Evolutionary conservation across 1,140 invertebrate species (phyloP), one percentile per base, ranked within the genome.

Genomic region (Antheraea mylitta): DNA sequence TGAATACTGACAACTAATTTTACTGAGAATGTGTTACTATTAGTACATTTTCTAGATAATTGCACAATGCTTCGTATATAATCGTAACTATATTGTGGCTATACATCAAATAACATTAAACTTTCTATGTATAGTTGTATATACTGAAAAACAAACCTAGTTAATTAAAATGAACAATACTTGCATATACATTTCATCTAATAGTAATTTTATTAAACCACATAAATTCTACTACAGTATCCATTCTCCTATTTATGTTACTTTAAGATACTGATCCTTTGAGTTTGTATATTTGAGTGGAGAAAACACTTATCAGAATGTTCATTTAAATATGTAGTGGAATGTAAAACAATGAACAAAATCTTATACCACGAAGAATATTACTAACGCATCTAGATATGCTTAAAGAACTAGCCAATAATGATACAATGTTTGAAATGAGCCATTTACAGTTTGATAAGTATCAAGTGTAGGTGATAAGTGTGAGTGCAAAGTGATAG

Each of bases 1-100:
- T 80, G 77, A 90, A 90, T 89, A 90, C 85, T 87, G 86, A 82
- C 81, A 78, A 58, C 45, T 53, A 75, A 45, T 76, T 66, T 36
- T 37, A 58, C 45, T n/a, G 45, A 66, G 13, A 58, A 7, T 59
- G 45, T 66, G 13, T 58, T 45, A 68, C 61, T 75, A 80, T 76
- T 53, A 53, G 16, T 58, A 63, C 73, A 76, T 61, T 72, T 66
- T 62, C 81, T 83, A 86, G 66, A 76, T 82, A 85, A 86, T 86
- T 86, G 84, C 81, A 83, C 82, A 74, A 74, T 78, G 58, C 45
- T 13, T 53, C 45, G 45, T 53, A 53, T 53, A 53, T 53, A 2
- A 53, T 53, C 16, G 2, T 6, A 53, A 53, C 16, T 53, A 53
- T 53, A 53, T 13, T 16, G 45, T 13, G 16, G 45, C 7, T 53